Evolutionary conservation across 2,113 vertebrate species (phyloP), one percentile per base, ranked within the genome.

Genomic region (Sturnus vulgaris): DNA sequence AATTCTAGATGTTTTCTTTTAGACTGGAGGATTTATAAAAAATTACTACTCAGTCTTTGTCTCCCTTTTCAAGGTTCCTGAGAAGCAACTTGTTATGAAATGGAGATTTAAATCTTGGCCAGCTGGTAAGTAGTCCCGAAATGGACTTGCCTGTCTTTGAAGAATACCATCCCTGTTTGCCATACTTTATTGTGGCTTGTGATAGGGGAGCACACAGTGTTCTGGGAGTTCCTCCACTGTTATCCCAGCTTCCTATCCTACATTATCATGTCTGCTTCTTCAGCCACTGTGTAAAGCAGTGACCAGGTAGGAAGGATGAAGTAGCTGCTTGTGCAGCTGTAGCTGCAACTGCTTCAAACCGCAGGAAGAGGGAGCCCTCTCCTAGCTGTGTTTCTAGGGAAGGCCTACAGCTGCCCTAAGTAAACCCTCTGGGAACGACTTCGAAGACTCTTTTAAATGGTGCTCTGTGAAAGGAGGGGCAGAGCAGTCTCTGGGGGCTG

Each of bases 91-190:
- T 50, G 95, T 97, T 37, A 99, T 99, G 99, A 99, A 98, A 79
- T 99, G 99, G 99, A 98, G 99, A 97, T 99, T 98, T 97, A 99
- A 98, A 93, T 98, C 98, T 30, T 99, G 99, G 99, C 99, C 99
- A 77, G 97, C 98, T 55, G 98, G 99, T 99, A 98, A 85, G 98
- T 96, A 86, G 56, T 88, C 75, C 31, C 88, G 28, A 89, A 92
- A 21, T 21, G 12, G 55, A 47, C 23, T 86, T 77, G 75, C 31
- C 35, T 60, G 19, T 69, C 33, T 61, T 72, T 61, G 61, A 86
- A 86, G 76, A 39, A 56, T 83, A 70, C 15, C 59, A 47, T 33
- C 28, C n/a, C 49, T 3, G 0, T 56, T 79, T 86, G 42, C 53
- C 47, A 37, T 35, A 12, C 24, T 44, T n/a, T 17, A 8, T 65